A percentile compares a stretch with the other conserved stretches of the same genome.
These are phyloP conservation scores for Zaprionus capensis DNA, from an alignment of 1,140 invertebrate genomes.

Conservation along the genomic window DNA sequence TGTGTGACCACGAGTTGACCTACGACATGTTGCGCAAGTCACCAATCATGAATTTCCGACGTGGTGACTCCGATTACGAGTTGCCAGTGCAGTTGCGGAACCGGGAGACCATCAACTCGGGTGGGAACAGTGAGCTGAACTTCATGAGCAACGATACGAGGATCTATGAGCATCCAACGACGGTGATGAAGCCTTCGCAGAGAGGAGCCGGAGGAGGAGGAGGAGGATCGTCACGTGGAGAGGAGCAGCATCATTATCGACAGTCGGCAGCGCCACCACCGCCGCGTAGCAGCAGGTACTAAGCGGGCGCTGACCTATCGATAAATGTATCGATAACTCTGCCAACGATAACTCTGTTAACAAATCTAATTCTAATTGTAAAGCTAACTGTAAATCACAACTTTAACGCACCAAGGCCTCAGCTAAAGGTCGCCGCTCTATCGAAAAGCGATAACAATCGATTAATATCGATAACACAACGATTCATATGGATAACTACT, in stretches of 20 bases:
- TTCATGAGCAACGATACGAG: conserved; percentile 80
- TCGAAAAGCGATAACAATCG: not conserved
- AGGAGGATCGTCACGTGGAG: conserved; percentile 17
- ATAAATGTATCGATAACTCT: conserved; percentile 6
- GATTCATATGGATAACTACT: not conserved
- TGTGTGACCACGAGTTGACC: conserved; percentile 82
- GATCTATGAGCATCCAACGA: conserved; percentile 77
- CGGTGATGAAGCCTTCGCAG: conserved; percentile 63
- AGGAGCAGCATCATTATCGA: conserved; percentile 64
- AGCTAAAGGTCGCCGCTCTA: not conserved
- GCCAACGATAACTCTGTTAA: not conserved
- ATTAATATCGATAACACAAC: not conserved
- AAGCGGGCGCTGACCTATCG: conserved; percentile 4
- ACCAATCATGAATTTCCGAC: conserved; percentile 75
- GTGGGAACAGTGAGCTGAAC: conserved; percentile 79
- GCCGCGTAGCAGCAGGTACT: conserved; percentile 75
- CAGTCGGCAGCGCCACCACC: conserved; percentile 48
- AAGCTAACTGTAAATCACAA: not conserved
- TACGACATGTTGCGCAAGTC: conserved; percentile 78
- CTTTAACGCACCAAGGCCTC: conserved; percentile 4
- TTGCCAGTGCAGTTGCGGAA: conserved; percentile 63
- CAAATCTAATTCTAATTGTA: not conserved
- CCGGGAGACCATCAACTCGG: conserved; percentile 77
- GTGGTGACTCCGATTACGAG: conserved; percentile 73
- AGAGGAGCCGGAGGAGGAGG: conserved; percentile 7